Evolutionary conservation across 2,797 vertebrate genomes (phyloP).

Genomic region (Tolypeutes matacus): DNA sequence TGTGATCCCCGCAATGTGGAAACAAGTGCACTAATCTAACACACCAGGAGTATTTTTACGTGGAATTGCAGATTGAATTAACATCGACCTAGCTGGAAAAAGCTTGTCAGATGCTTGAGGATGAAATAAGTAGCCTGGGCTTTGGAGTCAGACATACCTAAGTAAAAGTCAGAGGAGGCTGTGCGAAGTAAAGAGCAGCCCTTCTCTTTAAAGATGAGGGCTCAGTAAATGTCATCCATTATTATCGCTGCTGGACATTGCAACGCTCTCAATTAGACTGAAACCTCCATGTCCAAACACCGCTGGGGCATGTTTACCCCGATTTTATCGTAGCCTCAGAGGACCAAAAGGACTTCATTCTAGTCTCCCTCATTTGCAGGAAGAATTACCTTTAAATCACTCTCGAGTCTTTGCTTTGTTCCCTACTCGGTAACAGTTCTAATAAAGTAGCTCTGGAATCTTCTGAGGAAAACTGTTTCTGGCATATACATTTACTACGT

Average conservation of each 20-base stretch:
- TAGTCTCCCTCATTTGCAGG: background rate
- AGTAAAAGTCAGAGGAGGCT: background rate
- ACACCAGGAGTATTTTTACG: background rate
- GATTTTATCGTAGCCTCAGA: background rate
- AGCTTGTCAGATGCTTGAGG: background rate
- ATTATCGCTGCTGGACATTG: background rate
- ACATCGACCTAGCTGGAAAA: background rate
- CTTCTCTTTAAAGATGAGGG: background rate
- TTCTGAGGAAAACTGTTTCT: background rate
- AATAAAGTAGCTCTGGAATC: conserved; percentile 1
- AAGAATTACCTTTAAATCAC: conserved; percentile 11
- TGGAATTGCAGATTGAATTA: background rate
- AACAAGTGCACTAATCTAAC: background rate
- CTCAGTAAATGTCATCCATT: background rate
- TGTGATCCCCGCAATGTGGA: background rate
- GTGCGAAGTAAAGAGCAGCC: background rate
- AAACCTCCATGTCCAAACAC: background rate
- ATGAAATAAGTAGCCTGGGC: background rate
- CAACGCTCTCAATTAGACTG: background rate
- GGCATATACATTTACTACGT: background rate
- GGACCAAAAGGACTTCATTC: background rate
- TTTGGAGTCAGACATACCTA: background rate
- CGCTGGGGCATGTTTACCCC: background rate
- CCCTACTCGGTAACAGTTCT: background rate
- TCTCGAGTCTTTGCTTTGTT: background rate